Conservation (phyloP, 2,888 invertebrate genomes). For the Eupeodes latifasciatus region DNA sequence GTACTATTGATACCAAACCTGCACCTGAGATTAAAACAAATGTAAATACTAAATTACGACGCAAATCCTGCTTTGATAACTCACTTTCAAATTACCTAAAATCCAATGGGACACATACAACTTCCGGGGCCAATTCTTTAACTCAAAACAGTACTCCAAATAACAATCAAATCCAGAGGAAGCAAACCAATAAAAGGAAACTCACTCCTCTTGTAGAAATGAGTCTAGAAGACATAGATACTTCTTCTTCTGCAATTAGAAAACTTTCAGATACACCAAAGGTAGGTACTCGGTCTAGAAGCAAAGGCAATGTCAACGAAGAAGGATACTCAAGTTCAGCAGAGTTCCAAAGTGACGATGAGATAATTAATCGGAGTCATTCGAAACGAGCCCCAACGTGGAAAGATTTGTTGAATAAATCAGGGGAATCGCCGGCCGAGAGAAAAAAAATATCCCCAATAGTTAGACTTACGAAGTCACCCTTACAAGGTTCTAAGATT, state of each 20-base stretch:
- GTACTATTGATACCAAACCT: background rate
- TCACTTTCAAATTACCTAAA: background rate
- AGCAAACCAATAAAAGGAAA: conserved; percentile 5
- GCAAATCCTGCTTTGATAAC: background rate
- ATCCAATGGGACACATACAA: background rate
- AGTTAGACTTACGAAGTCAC: background rate
- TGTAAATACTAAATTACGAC: background rate
- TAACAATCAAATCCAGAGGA: background rate
- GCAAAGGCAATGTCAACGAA: background rate
- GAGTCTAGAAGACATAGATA: background rate
- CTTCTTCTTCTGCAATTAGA: background rate
- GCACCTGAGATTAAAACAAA: background rate
- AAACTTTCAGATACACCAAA: background rate
- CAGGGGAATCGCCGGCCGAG: background rate
- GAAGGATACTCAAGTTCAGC: conserved; percentile 57
- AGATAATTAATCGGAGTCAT: background rate
- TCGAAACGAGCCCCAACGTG: conserved; percentile 61
- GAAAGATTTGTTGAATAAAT: conserved; percentile 48
- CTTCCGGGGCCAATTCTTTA: background rate
- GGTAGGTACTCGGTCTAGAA: background rate
- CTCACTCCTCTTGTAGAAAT: conserved; percentile 46
- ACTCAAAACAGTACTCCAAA: background rate
- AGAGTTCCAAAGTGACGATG: conserved; percentile 54
- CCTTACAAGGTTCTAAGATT: background rate
- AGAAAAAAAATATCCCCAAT: background rate